phyloP scores from a whole-genome alignment of 2,113 vertebrate genomes.

The Echinops telfairi region DNA sequence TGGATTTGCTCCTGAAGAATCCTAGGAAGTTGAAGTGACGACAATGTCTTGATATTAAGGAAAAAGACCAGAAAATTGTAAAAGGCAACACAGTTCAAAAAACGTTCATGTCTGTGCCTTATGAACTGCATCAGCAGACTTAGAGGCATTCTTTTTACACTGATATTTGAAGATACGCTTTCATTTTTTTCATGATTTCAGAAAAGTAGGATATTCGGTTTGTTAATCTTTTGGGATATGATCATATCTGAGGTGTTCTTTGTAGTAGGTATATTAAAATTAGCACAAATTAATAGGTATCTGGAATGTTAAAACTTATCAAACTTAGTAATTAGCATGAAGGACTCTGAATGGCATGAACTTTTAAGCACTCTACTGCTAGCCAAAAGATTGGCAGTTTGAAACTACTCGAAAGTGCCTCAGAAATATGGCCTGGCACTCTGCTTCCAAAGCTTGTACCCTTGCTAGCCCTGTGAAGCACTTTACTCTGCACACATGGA shows the following conservation, averaged over 20 bases:
- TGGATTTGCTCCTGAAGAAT: conserved; percentile 25
- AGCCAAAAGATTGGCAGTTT: background rate
- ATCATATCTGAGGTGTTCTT: background rate
- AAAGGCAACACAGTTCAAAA: background rate
- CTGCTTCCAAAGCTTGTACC: background rate
- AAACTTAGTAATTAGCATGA: conserved; percentile 9
- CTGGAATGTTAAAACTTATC: conserved; percentile 12
- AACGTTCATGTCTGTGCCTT: background rate
- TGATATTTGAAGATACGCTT: conserved; percentile 29
- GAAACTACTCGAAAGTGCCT: background rate
- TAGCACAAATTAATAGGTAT: background rate
- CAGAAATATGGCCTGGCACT: background rate
- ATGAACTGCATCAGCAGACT: background rate
- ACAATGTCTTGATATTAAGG: background rate
- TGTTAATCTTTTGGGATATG: background rate
- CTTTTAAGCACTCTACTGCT: background rate
- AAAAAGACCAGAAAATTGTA: conserved; percentile 8
- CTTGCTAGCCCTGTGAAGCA: background rate
- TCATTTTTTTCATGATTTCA: background rate
- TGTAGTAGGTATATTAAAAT: background rate
- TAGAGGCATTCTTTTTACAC: background rate
- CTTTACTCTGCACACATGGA: background rate
- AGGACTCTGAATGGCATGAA: background rate
- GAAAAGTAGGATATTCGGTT: background rate
- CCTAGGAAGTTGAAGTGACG: background rate